Conservation (phyloP, 1,140 invertebrate species). For the Orius insidiosus region DNA sequence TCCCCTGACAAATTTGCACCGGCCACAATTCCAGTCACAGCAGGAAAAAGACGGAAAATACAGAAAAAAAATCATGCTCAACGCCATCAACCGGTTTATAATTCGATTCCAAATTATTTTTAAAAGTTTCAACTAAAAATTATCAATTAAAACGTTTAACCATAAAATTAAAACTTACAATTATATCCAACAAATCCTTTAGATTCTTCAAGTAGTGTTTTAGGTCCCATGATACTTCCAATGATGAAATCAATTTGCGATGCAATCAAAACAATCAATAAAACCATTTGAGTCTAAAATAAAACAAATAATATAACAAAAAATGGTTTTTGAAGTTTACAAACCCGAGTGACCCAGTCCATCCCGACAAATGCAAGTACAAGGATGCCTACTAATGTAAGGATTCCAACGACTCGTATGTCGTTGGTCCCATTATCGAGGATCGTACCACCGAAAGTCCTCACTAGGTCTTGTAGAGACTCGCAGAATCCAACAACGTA, state of each 20-base stretch:
- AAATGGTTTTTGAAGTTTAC: slow-evolving; percentile 2
- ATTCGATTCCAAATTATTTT: slow-evolving; percentile 22
- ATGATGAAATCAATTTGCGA: slow-evolving; percentile 85
- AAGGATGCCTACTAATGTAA: slow-evolving; percentile 56
- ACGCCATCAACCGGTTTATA: slow-evolving; percentile 23
- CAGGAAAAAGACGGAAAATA: slow-evolving; percentile 27
- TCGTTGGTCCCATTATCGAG: slow-evolving; percentile 41
- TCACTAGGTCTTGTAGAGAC: slow-evolving; percentile 54
- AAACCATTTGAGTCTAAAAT: slow-evolving; percentile 66
- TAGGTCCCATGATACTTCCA: slow-evolving; percentile 72
- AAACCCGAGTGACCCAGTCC: slow-evolving; percentile 73
- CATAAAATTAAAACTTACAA: slow-evolving; percentile 36
- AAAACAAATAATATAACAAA: slow-evolving; percentile 12
- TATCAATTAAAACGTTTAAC: not conserved
- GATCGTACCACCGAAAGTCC: slow-evolving; percentile 32
- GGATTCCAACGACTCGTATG: slow-evolving; percentile 44
- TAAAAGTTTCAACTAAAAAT: slow-evolving; percentile 22
- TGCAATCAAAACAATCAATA: slow-evolving; percentile 71
- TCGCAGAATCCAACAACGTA: slow-evolving; percentile 96
- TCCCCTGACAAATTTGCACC: slow-evolving; percentile 47
- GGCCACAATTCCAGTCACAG: slow-evolving; percentile 30
- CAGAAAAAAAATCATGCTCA: slow-evolving; percentile 26
- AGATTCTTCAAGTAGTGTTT: slow-evolving; percentile 42
- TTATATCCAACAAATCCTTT: slow-evolving; percentile 83
- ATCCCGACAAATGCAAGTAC: slow-evolving; percentile 74